Evolutionary conservation across 2,888 invertebrate species (phyloP).

Genomic region (Clitarchus hookeri): DNA sequence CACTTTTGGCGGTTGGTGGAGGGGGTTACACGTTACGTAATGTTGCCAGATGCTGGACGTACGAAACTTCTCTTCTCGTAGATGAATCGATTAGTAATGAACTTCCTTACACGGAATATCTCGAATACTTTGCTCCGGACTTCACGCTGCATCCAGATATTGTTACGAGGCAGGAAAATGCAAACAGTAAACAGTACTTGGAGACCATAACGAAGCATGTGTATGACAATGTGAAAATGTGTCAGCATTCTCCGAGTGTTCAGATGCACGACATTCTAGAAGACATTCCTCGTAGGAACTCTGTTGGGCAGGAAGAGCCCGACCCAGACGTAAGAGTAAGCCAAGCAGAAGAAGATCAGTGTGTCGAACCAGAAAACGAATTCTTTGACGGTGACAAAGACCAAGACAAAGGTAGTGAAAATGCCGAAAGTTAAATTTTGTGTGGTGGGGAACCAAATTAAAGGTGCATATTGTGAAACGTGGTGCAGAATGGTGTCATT

Average conservation of each 20-base stretch:
- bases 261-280: conserved; percentile 96
- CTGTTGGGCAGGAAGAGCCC: conserved; percentile 68
- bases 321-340: conserved; percentile 82
- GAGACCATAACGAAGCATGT: conserved; percentile 86
- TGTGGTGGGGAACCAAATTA: not conserved
- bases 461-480: not conserved
- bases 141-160: conserved; percentile 95
- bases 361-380: conserved; percentile 83
- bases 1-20: conserved; percentile 85
- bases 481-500: not conserved
- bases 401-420: conserved; percentile 62
- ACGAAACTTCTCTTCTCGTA: conserved; percentile 92
- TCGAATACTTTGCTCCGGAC: conserved; percentile 97
- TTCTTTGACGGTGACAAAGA: conserved; percentile 91
- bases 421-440: not conserved
- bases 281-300: conserved; percentile 75
- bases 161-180: conserved; percentile 84
- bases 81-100: conserved; percentile 94
- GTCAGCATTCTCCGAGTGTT: conserved; percentile 92
- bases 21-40: conserved; percentile 92
- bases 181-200: conserved; percentile 93
- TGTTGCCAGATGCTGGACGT: conserved; percentile 98
- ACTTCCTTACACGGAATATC: conserved; percentile 92
- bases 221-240: conserved; percentile 91
- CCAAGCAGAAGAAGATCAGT: conserved; percentile 78